Base-by-base conservation (phyloP, 1,140 invertebrate species). In the Aphelenchoides fujianensis region DNA sequence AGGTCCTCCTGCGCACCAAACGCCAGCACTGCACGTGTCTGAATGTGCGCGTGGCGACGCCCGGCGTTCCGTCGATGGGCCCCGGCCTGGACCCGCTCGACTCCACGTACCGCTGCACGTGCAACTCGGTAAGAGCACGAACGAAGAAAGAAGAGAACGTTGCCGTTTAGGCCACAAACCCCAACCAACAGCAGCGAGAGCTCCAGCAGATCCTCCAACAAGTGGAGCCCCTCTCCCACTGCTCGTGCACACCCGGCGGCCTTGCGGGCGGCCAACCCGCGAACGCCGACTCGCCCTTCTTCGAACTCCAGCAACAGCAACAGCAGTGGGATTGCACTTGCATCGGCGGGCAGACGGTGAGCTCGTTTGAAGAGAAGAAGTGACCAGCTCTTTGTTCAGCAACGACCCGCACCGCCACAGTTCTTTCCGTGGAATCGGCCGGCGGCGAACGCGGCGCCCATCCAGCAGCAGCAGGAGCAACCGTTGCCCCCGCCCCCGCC, bases 401-500 rank as follows among this genome's bases (percentile, higher is more conserved):
- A 0, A 2, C 2, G 68, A 27, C 23, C 19, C 16, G 27, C 67
- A 19, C 63, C 67, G 28, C 67, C 64, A 16, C 57, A 69, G 23
- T 69, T 69, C 67, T 69, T 69, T 30, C 67, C 67, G 16, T 69
- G 67, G 67, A 68, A 68, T 69, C 67, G 67, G 19, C 67, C 67
- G 71, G 30, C 3, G 28, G 7, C 63, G 23, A 5, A 59, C 7
- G 55, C 55, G 7, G 55, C 55, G 23, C 55, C 55, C 28, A 59
- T 59, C 34, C 5, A 23, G 23, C 55, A 59, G 34, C 5, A 5
- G 19, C 28, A 59, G 28, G 5, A 59, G 34, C 5, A 5, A 59
- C 5, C 55, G 34, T 59, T 59, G 23, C 55, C 55, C 7, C 19
- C n/a, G n/a, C n/a, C n/a, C n/a, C n/a, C 19, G 5, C 55, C 55